Evolutionary conservation across 2,797 vertebrate genomes (phyloP).

Genomic region (Paguma larvata): DNA sequence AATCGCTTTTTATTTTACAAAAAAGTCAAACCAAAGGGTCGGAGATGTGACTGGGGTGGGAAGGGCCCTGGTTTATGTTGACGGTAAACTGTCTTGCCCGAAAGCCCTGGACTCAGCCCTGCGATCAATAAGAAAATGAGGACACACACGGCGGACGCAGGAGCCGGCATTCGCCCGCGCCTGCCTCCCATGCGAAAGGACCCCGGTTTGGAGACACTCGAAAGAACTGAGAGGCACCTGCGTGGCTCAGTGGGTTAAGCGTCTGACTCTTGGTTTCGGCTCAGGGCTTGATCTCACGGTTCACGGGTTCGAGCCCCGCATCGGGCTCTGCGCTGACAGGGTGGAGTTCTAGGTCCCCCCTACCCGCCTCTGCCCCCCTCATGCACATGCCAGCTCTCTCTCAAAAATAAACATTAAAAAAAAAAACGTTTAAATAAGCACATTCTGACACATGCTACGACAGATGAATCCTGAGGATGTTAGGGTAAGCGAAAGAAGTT

Average conservation of each 20-base stretch:
- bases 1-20: constrained; percentile 18
- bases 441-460: background rate
- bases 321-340: no score
- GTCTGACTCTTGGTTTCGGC: no score
- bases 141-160: accelerated
- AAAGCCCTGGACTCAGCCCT: background rate
- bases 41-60: background rate
- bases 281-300: no score
- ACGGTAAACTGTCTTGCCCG: background rate
- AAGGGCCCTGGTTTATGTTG: background rate
- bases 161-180: background rate
- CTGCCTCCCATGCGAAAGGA: background rate
- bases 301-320: no score
- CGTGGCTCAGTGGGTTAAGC: no score
- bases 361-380: no score
- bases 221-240: background rate
- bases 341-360: no score
- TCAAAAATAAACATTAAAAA: no score
- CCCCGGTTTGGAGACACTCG: background rate
- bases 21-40: background rate
- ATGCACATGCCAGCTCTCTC: no score
- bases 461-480: background rate
- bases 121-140: background rate
- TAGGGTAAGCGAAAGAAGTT: background rate
- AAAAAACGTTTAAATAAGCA: background rate